Evolutionary conservation across 2,797 vertebrate species (phyloP), one percentile per base, ranked within the genome.

Genomic region (Lates japonicus): DNA sequence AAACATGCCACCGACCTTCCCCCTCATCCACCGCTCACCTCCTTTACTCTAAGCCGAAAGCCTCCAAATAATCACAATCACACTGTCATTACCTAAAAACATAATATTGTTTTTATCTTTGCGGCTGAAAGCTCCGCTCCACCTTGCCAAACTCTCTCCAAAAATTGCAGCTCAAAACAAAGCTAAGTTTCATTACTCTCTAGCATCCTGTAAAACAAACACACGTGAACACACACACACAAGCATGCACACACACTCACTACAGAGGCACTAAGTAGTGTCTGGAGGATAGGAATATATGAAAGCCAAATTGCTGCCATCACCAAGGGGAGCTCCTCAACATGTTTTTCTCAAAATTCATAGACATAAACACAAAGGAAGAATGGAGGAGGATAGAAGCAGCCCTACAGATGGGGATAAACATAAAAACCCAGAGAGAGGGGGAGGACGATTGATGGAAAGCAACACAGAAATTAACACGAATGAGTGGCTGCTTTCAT

Each of bases 251-350:
- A 12, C 37, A 48, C 49, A n/a, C 49, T n/a, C 46, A 48, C 64
- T 54, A 71, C 74, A 77, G 83, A 79, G 70, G 78, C 80, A 68
- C 82, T 85, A 86, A 88, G 75, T 78, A 78, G 67, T 76, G 83
- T 89, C 88, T 92, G 87, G 83, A 90, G 87, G 89, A 91, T 68
- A 87, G 60, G 71, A 89, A 81, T 79, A 90, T 91, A 82, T 93
- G 87, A 93, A 90, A 93, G 90, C 80, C 88, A 92, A 92, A 94
- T 92, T 92, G 82, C 86, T 84, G 76, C 76, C 91, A 90, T 93
- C 92, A 93, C 87, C 82, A 64, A 90, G 72, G 85, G 90, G 88
- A 90, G 87, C 76, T 91, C 81, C 87, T 84, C 65, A 62, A 81
- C 84, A 86, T 87, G 87, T 90, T 92, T 93, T 85, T 77, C 75